Percentiles rank a stretch among this genome's conserved stretches.
Conservation (phyloP, 2,888 invertebrate species). For the Eledone cirrhosa region DNA sequence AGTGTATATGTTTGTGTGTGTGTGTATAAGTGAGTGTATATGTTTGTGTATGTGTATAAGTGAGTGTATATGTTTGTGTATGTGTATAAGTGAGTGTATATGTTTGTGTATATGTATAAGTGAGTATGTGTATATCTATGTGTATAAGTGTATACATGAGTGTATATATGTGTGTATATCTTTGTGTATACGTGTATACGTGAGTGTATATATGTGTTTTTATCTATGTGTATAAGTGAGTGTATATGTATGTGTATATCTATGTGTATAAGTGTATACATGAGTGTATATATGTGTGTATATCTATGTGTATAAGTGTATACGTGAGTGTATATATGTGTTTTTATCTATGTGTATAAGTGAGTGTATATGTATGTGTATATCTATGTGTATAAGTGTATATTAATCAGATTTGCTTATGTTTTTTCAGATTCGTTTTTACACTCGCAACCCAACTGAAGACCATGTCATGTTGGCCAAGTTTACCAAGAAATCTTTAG, state of each 20-base stretch:
- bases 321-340: too few species aligned
- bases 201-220: neutral
- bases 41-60: too few species aligned
- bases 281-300: neutral
- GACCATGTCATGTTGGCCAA: neutral
- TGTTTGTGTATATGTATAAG: neutral
- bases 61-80: too few species aligned
- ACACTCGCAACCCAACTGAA: neutral
- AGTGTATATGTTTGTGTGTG: too few species aligned
- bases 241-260: neutral
- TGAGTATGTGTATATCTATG: neutral
- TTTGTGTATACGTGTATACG: neutral
- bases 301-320: neutral
- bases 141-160: neutral
- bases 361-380: too few species aligned
- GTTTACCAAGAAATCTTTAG: neutral
- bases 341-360: too few species aligned
- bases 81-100: too few species aligned
- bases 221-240: neutral
- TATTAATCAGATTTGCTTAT: too few species aligned
- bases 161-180: neutral
- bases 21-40: too few species aligned
- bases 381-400: too few species aligned
- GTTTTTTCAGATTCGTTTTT: conserved; percentile 9
- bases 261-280: neutral